Evolutionary conservation across 2,888 invertebrate genomes (phyloP).

Genomic region (Xiphydria camelus): DNA sequence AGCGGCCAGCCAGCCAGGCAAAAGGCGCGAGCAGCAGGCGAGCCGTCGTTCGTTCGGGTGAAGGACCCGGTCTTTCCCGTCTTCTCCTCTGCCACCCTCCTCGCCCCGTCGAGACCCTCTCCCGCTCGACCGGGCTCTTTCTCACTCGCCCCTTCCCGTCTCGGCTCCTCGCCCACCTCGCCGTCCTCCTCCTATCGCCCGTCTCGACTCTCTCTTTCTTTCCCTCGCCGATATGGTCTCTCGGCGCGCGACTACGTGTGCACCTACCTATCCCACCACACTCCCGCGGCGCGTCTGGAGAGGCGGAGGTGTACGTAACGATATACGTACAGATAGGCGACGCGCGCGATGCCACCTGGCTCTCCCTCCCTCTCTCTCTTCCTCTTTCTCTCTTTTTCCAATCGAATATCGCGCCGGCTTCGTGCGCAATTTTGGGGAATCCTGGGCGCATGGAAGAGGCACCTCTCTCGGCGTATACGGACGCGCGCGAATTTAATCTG

Average conservation of each 20-base stretch:
- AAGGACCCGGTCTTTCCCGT: slow-evolving; percentile 37
- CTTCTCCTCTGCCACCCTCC: slow-evolving; percentile 9
- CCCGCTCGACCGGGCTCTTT: slow-evolving; percentile 9
- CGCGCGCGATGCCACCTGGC: slow-evolving; percentile 1
- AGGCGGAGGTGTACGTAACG: slow-evolving; percentile 5
- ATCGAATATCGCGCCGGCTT: slow-evolving; percentile 2
- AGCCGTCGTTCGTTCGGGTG: slow-evolving; percentile 32
- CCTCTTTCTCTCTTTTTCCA: too few relatives aligned
- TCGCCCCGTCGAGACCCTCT: slow-evolving; percentile 19
- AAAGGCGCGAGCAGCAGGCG: slow-evolving; percentile 18
- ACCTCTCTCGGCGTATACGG: too few relatives aligned
- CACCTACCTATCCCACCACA: too few relatives aligned
- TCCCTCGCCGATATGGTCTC: slow-evolving; percentile 8
- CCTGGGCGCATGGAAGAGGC: too few relatives aligned
- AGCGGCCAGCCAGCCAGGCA: slow-evolving; percentile 17
- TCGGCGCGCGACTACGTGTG: slow-evolving; percentile 3
- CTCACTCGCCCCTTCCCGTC: slow-evolving; percentile 6
- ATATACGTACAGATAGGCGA: slow-evolving; percentile 11
- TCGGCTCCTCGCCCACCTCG: slow-evolving; percentile 9
- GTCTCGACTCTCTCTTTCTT: slow-evolving; percentile 6
- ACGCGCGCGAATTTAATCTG: too few relatives aligned
- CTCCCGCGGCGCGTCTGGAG: background rate
- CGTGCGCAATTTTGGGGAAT: too few relatives aligned
- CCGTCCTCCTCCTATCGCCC: slow-evolving; percentile 9
- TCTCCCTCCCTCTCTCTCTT: too few relatives aligned